phyloP scores from a whole-genome alignment of 2,797 vertebrate genomes.

The Crenuchus spilurus region DNA sequence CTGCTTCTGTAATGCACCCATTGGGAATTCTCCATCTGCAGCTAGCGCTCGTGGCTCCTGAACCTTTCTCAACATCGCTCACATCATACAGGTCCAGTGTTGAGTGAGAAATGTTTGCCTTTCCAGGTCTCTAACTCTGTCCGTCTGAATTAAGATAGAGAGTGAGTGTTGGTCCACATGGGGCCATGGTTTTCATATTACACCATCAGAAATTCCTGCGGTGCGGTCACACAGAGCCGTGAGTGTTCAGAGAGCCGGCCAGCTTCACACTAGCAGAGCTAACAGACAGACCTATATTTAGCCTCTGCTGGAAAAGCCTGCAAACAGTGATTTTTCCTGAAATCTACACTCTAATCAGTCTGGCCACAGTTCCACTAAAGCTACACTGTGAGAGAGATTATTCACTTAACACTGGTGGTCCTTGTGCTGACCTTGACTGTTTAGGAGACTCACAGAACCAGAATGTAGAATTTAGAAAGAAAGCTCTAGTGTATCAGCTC shows the following conservation, averaged over 20 bases:
- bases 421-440: background rate
- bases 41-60: conserved; percentile 42
- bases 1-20: conserved; percentile 1
- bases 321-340: conserved; percentile 67
- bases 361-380: background rate
- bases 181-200: conserved; percentile 71
- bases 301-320: conserved; percentile 62
- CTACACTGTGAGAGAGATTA: background rate
- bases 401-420: background rate
- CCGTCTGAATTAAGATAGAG: conserved; percentile 63
- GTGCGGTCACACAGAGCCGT: conserved; percentile 67
- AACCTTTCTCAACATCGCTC: conserved; percentile 46
- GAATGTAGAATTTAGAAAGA: background rate
- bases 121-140: conserved; percentile 65
- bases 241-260: conserved; percentile 69
- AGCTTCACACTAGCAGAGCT: conserved; percentile 67
- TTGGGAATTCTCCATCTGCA: conserved; percentile 27
- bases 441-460: background rate
- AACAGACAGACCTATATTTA: conserved; percentile 74
- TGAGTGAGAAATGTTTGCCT: conserved; percentile 67
- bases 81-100: conserved; percentile 37
- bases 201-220: conserved; percentile 75
- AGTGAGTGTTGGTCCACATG: conserved; percentile 67
- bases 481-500: no score
- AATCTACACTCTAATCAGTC: conserved; percentile 20